phyloP scores from a whole-genome alignment of 1,140 invertebrate genomes.

The Aricia agestis region DNA sequence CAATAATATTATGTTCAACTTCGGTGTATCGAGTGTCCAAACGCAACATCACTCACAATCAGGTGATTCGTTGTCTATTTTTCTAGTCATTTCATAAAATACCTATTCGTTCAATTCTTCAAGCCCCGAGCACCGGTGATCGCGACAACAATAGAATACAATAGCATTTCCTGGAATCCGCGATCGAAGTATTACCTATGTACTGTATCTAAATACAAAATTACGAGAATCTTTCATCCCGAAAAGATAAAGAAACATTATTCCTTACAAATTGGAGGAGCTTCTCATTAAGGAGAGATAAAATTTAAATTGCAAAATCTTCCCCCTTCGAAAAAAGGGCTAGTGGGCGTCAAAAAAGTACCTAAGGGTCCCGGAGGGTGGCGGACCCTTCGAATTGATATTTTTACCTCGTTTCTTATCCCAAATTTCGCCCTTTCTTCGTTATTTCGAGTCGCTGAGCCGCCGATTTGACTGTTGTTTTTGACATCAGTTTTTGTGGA shows the following conservation, averaged over 20 bases:
- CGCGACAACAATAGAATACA: too few species aligned
- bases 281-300: constrained; percentile 62
- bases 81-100: too few species aligned
- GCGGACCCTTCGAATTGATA: constrained; percentile 41
- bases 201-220: not conserved
- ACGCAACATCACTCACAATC: too few species aligned
- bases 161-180: too few species aligned
- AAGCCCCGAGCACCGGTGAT: too few species aligned
- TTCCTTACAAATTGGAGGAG: constrained; percentile 35
- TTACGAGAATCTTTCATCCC: not conserved
- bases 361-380: constrained; percentile 28
- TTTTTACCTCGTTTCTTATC: constrained; percentile 42
- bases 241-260: constrained; percentile 13
- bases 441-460: not conserved
- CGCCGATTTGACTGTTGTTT: not conserved
- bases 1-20: too few species aligned
- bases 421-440: constrained; percentile 7
- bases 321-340: constrained; percentile 58
- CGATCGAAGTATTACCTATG: too few species aligned
- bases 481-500: not conserved
- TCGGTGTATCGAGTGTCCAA: too few species aligned
- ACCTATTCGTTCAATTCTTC: too few species aligned
- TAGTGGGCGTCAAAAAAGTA: constrained; percentile 64
- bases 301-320: constrained; percentile 69
- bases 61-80: too few species aligned